Percentiles rank a stretch among this genome's conserved stretches.
Evolutionary conservation across 1,140 invertebrate genomes (phyloP).

Genomic region (Drosophila mojavensis): DNA sequence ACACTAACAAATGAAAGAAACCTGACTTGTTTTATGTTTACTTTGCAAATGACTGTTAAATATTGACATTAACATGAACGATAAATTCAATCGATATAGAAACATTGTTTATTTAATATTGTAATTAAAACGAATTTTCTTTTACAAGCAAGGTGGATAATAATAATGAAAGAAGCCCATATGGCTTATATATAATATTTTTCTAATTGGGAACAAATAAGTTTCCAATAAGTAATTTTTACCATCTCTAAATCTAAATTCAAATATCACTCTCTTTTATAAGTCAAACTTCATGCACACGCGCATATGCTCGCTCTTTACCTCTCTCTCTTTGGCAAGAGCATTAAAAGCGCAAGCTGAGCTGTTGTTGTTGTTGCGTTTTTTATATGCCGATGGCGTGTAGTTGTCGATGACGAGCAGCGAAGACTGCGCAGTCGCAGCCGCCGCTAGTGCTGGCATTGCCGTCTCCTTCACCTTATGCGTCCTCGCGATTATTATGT

Average conservation of each 20-base stretch:
- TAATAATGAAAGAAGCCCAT: too few species aligned
- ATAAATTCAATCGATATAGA: not conserved
- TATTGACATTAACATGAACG: not conserved
- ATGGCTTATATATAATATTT: not conserved
- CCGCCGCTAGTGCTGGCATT: not conserved
- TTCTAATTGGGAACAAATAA: too few species aligned
- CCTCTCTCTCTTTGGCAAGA: conserved; percentile 24
- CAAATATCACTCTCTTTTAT: not conserved
- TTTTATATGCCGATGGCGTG: conserved; percentile 76
- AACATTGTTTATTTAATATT: not conserved
- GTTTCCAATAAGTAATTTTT: too few species aligned
- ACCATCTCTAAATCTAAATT: too few species aligned
- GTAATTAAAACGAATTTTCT: not conserved
- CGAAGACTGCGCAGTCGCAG: conserved; percentile 57
- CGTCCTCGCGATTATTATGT: conserved; percentile 54
- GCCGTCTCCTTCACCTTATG: conserved; percentile 18
- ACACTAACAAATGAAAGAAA: conserved; percentile 9
- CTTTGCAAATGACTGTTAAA: conserved; percentile 5
- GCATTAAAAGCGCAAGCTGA: conserved; percentile 30
- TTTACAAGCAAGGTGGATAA: not conserved
- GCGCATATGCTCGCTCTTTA: conserved; percentile 15
- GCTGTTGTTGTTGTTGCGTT: conserved; percentile 22
- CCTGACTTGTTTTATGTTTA: not conserved
- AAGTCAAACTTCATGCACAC: not conserved
- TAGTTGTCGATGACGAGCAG: conserved; percentile 54